Evolutionary conservation across 2,797 vertebrate genomes (phyloP).

Genomic region (Miopithecus talapoin): DNA sequence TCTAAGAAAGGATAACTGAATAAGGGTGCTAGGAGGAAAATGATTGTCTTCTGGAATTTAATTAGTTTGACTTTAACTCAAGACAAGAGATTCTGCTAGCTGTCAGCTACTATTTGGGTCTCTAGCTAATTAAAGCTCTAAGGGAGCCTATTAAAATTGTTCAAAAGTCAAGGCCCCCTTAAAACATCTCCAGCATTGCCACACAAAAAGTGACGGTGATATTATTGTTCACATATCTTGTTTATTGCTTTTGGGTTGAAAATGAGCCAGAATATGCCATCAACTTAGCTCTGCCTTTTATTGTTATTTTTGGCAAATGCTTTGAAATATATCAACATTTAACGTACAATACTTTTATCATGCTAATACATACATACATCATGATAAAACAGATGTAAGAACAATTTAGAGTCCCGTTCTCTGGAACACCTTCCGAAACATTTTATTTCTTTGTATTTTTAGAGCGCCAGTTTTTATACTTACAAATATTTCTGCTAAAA

Average conservation of each 20-base stretch:
- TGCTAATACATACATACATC: neutral
- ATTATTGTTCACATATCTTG: conserved; percentile 25
- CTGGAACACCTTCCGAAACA: neutral
- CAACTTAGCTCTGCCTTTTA: conserved; percentile 22
- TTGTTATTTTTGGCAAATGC: neutral
- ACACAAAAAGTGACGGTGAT: conserved; percentile 54
- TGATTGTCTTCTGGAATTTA: conserved; percentile 91
- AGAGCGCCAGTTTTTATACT: neutral
- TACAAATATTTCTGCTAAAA: neutral
- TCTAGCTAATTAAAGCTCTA: conserved; percentile 93
- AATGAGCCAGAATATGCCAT: neutral
- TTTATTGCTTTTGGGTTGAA: conserved; percentile 59
- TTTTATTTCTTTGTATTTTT: neutral
- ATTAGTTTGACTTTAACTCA: conserved; percentile 95
- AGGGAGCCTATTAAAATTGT: conserved; percentile 89
- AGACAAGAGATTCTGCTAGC: conserved; percentile 91
- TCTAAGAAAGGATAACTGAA: conserved; percentile 87
- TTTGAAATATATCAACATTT: neutral
- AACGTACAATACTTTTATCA: neutral
- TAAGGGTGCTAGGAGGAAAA: conserved; percentile 89
- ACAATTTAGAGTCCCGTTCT: neutral
- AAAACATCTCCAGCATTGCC: conserved; percentile 64
- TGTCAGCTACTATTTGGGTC: conserved; percentile 91
- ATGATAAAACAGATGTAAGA: neutral
- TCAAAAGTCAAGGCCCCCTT: conserved; percentile 79